Conservation (phyloP, 2,113 vertebrate genomes). For the Chionodraco myersi region DNA sequence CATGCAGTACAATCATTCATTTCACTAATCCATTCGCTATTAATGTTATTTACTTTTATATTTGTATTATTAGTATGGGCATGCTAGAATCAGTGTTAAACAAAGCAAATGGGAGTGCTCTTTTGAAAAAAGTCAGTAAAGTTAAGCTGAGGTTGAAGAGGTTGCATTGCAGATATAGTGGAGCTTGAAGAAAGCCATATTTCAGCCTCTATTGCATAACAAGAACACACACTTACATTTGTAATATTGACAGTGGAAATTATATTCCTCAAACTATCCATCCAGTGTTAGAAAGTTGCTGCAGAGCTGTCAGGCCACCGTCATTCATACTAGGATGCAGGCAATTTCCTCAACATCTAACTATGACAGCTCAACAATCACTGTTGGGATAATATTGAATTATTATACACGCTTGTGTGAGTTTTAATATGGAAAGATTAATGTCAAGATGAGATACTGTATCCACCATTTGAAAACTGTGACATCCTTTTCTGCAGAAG, state of each 20-base stretch:
- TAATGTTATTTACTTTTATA: too few relatives aligned
- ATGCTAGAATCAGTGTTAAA: too few relatives aligned
- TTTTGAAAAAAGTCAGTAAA: background rate
- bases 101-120: too few relatives aligned
- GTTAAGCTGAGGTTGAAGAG: conserved; percentile 18
- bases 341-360: conserved; percentile 42
- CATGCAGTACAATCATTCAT: background rate
- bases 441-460: conserved; percentile 35
- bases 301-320: conserved; percentile 59
- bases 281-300: conserved; percentile 42
- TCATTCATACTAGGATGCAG: conserved; percentile 48
- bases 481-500: conserved; percentile 31
- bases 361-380: conserved; percentile 51
- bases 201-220: conserved; percentile 13
- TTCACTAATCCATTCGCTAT: too few relatives aligned
- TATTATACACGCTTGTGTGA: conserved; percentile 42
- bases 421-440: conserved; percentile 53
- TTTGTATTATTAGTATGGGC: too few relatives aligned
- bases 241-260: conserved; percentile 39
- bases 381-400: conserved; percentile 37
- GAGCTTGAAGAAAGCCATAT: background rate
- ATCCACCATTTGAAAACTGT: conserved; percentile 28
- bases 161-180: background rate
- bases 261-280: conserved; percentile 15
- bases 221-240: conserved; percentile 30